phyloP scores from a whole-genome alignment of 2,113 vertebrate species.

The Panthera tigris region DNA sequence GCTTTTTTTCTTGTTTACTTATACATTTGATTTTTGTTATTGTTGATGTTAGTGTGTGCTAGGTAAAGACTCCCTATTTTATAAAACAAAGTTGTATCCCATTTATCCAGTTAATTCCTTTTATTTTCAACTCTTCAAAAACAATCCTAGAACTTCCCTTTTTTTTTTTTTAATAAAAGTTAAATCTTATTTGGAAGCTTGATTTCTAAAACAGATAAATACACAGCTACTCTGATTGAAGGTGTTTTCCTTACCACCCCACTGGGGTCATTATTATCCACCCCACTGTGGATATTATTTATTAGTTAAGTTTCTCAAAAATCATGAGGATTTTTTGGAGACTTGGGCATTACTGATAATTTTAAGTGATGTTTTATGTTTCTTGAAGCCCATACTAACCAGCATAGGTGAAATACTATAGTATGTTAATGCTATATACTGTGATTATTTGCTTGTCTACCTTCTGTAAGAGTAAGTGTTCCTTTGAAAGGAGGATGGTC shows the following conservation, averaged over 20 bases:
- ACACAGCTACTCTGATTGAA: not conserved
- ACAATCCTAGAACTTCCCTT: not conserved
- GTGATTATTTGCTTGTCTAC: not conserved
- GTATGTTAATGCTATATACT: not conserved
- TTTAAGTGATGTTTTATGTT: constrained; percentile 4
- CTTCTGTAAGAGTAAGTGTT: not conserved
- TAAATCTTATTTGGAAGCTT: not conserved
- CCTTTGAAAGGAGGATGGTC: not conserved
- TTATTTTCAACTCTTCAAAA: not conserved
- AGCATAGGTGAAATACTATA: not conserved
- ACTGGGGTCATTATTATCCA: not conserved
- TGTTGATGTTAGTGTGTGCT: not conserved
- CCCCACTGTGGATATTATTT: not conserved
- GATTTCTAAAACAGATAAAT: not conserved
- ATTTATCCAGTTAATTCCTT: not conserved
- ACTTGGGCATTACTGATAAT: not conserved
- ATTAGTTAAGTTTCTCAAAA: not conserved
- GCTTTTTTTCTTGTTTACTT: not conserved
- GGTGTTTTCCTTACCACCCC: not conserved
- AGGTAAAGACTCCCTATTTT: not conserved
- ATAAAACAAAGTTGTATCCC: not conserved
- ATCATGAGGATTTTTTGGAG: not conserved
- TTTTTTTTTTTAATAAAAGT: not conserved
- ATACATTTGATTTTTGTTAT: not conserved
- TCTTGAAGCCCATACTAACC: not conserved